phyloP scores from a whole-genome alignment of 2,888 invertebrate species.

The Epirrhoe tristata region DNA sequence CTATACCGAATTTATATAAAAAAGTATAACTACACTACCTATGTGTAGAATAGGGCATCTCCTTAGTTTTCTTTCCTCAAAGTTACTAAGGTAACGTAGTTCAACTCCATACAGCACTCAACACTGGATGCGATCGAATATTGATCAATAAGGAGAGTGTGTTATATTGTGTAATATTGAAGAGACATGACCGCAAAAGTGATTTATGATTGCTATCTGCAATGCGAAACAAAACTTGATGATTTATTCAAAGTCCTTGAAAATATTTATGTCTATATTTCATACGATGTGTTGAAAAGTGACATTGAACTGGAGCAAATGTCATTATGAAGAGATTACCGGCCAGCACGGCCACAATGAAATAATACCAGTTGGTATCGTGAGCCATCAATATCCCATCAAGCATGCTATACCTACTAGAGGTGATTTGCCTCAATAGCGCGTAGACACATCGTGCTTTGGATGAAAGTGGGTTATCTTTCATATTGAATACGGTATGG shows the following conservation, averaged over 20 bases:
- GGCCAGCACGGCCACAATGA: constrained; percentile 9
- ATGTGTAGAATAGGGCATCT: no score
- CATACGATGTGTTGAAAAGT: constrained; percentile 13
- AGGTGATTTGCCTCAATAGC: constrained; percentile 55
- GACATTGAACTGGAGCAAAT: constrained; percentile 38
- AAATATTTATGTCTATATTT: constrained; percentile 2
- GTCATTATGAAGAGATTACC: constrained; percentile 34
- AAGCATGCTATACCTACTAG: constrained; percentile 47
- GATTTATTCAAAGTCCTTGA: constrained; percentile 51
- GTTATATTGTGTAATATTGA: neutral
- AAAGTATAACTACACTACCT: no score
- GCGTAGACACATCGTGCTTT: constrained; percentile 46
- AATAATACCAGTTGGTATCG: constrained; percentile 11
- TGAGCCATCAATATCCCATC: constrained; percentile 51
- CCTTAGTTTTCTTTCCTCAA: no score
- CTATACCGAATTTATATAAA: no score
- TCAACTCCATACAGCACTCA: no score
- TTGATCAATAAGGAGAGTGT: neutral
- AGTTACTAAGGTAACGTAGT: no score
- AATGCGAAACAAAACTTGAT: constrained; percentile 11
- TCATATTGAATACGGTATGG: constrained; percentile 40
- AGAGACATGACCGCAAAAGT: neutral
- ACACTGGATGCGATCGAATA: no score
- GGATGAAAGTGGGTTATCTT: constrained; percentile 58
- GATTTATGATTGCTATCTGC: neutral